Conservation (phyloP, 2,797 vertebrate genomes). For the Selene dorsalis region DNA sequence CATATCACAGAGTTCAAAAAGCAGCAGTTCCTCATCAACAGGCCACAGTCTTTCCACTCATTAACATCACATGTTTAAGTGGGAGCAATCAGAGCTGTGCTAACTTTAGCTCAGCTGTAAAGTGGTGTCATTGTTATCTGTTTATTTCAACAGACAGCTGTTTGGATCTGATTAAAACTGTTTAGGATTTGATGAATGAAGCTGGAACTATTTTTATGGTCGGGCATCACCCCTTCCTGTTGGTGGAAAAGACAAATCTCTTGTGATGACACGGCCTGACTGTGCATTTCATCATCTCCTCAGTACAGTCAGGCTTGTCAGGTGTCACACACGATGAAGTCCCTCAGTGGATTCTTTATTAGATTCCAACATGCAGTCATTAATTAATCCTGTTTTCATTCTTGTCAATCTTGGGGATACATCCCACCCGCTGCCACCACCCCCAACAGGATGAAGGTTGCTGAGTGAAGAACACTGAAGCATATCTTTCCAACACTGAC, state of each 20-base stretch:
- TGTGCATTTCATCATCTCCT: constrained; percentile 51
- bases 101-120: constrained; percentile 35
- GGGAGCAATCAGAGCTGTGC: not conserved
- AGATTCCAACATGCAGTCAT: constrained; percentile 48
- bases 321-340: constrained; percentile 56
- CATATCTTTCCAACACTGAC: constrained; percentile 16
- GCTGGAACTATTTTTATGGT: constrained; percentile 13
- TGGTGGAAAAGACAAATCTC: constrained; percentile 46
- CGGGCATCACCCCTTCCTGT: constrained; percentile 19
- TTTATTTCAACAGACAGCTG: constrained; percentile 29
- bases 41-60: not conserved
- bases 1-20: constrained; percentile 3
- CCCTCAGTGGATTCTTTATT: constrained; percentile 59
- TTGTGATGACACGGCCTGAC: constrained; percentile 47
- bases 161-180: constrained; percentile 33
- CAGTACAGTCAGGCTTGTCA: constrained; percentile 43
- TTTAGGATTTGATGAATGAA: constrained; percentile 32
- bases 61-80: constrained; percentile 22
- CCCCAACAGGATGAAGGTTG: constrained; percentile 44
- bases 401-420: constrained; percentile 43
- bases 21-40: not conserved
- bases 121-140: not conserved
- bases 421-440: constrained; percentile 50
- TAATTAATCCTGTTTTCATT: constrained; percentile 72
- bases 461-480: not conserved